Conservation (phyloP, 2,888 invertebrate genomes). For the Melolontha melolontha region DNA sequence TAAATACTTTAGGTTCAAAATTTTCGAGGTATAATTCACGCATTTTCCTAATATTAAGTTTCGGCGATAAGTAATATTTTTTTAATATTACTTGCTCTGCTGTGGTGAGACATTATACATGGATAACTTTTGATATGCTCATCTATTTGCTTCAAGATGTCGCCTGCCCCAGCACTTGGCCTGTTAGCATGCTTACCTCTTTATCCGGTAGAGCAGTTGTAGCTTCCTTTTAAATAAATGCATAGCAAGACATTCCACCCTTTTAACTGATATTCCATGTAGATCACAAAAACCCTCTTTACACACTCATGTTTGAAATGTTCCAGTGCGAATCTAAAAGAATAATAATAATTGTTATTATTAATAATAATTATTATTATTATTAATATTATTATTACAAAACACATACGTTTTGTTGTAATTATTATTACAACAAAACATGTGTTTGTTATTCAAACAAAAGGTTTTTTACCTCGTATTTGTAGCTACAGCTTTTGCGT, state of each 20-base stretch:
- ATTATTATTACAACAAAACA: no score
- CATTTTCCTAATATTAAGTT: conserved; percentile 32
- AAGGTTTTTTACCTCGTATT: neutral
- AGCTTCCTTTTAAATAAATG: conserved; percentile 10
- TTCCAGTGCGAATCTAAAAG: no score
- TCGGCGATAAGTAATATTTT: conserved; percentile 28
- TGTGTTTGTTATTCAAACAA: conserved; percentile 9
- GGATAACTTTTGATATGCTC: neutral
- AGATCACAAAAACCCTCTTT: no score
- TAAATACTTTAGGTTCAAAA: conserved; percentile 12
- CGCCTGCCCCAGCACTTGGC: neutral
- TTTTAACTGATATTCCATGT: conserved; percentile 6
- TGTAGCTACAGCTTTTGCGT: no score
- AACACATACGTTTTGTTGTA: no score
- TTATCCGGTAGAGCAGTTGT: conserved; percentile 1
- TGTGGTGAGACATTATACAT: conserved; percentile 32
- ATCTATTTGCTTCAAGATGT: conserved; percentile 22
- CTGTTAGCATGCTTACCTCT: neutral
- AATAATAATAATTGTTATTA: neutral
- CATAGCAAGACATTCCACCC: conserved; percentile 10
- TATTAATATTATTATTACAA: no score
- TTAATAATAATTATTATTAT: neutral
- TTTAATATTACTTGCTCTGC: conserved; percentile 31
- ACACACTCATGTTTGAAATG: conserved; percentile 1
- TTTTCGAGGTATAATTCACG: conserved; percentile 27